phyloP scores from a whole-genome alignment of 2,888 invertebrate genomes.

The Emmelina monodactyla region DNA sequence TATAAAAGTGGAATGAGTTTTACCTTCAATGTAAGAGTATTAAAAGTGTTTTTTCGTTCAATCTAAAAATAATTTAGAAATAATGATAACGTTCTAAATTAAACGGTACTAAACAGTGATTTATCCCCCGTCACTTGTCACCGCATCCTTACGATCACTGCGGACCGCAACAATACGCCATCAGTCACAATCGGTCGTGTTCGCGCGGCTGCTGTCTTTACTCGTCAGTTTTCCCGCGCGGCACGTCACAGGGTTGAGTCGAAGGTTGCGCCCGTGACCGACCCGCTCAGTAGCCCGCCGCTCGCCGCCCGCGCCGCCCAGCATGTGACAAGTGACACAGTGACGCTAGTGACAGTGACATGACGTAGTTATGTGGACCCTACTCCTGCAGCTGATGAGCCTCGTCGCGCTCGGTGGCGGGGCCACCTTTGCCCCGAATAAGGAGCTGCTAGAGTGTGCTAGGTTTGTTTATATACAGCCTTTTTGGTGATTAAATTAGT shows the following conservation, averaged over 20 bases:
- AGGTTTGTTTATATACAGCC: constrained; percentile 36
- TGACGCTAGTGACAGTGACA: constrained; percentile 25
- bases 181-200: no score
- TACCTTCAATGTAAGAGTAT: no score
- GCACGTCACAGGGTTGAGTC: constrained; percentile 45
- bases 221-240: constrained; percentile 16
- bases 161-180: no score
- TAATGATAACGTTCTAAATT: no score
- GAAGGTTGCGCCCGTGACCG: constrained; percentile 65
- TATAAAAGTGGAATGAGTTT: no score
- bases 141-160: no score
- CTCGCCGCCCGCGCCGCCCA: constrained; percentile 31
- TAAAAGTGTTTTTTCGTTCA: no score
- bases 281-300: constrained; percentile 22
- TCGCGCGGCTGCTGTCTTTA: constrained; percentile 6
- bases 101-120: no score
- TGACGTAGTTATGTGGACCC: constrained; percentile 49
- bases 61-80: no score
- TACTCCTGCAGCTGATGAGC: constrained; percentile 40
- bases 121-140: no score
- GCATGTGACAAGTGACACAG: constrained; percentile 14
- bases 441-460: constrained; percentile 56
- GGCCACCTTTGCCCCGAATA: constrained; percentile 42
- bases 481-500: constrained; percentile 6
- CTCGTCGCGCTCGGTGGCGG: constrained; percentile 41